Percentiles rank a stretch among this genome's conserved stretches.
Conservation (phyloP, 2,113 vertebrate genomes). For the Erpornis zantholeuca region DNA sequence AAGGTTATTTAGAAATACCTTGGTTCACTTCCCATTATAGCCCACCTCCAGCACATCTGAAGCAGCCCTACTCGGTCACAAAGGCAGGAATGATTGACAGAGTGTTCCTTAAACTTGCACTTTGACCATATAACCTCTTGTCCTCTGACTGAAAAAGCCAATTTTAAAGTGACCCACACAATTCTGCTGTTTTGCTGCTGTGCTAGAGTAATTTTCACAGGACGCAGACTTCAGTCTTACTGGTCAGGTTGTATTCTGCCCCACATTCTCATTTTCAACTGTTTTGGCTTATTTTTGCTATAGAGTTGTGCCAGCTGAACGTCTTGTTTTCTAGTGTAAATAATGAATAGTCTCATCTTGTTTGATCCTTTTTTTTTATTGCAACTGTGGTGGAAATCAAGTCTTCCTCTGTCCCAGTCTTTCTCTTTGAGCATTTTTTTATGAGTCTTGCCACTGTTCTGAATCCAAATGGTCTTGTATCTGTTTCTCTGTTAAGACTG, state of each 20-base stretch:
- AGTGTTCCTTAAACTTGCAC: background rate
- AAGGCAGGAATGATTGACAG: background rate
- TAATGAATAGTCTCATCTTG: background rate
- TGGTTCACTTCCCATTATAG: background rate
- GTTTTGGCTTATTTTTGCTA: background rate
- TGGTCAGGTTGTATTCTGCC: background rate
- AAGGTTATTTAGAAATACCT: background rate
- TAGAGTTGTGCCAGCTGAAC: background rate
- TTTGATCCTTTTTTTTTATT: background rate
- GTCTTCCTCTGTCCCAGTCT: background rate
- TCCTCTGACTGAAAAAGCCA: background rate
- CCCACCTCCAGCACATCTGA: background rate
- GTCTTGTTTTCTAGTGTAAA: background rate
- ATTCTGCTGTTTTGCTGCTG: background rate
- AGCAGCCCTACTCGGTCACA: background rate
- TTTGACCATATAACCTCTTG: background rate
- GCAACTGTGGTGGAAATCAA: background rate
- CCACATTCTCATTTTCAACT: background rate
- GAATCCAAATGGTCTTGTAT: background rate
- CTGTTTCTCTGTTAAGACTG: background rate
- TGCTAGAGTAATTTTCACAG: background rate
- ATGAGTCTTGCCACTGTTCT: background rate
- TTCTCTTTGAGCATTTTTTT: background rate
- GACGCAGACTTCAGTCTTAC: background rate
- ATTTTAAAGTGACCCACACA: background rate